phyloP scores from a whole-genome alignment of 2,888 invertebrate genomes.

The Cartodere bifasciata region DNA sequence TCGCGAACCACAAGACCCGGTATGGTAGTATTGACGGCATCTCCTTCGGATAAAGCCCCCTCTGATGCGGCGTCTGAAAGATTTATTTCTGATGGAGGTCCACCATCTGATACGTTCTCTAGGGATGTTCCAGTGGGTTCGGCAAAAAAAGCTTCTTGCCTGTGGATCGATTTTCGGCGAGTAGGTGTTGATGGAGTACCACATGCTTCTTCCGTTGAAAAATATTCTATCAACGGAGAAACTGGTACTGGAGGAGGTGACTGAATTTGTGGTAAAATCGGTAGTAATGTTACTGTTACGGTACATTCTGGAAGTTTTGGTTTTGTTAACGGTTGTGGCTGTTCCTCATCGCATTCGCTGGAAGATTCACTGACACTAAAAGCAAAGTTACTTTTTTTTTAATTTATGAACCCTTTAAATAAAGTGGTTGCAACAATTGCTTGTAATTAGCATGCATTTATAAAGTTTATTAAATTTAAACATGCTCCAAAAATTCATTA shows the following conservation, averaged over 20 bases:
- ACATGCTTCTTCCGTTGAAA: constrained; percentile 37
- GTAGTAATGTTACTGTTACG: constrained; percentile 51
- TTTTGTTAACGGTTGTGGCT: no score
- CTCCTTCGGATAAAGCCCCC: constrained; percentile 26
- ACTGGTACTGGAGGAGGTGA: constrained; percentile 31
- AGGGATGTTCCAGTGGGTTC: constrained; percentile 59
- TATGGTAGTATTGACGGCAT: constrained; percentile 22
- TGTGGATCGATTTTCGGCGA: constrained; percentile 61
- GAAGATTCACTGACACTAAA: constrained; percentile 42
- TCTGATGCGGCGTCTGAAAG: constrained; percentile 35
- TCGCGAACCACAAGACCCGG: constrained; percentile 31
- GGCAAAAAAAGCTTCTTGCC: constrained; percentile 73
- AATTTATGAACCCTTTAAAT: no score
- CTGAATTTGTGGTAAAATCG: constrained; percentile 39
- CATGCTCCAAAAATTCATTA: no score
- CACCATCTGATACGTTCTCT: constrained; percentile 48
- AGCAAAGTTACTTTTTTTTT: no score
- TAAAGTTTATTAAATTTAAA: no score
- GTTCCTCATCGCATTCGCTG: constrained; percentile 34
- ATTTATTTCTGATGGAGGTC: constrained; percentile 26
- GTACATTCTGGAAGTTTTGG: constrained; percentile 39
- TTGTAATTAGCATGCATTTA: no score
- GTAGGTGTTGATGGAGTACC: constrained; percentile 26
- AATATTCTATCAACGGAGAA: constrained; percentile 45
- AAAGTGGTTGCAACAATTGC: no score